Evolutionary conservation across 2,113 vertebrate species (phyloP), one percentile per base, ranked within the genome.

Genomic region (Semicossyphus pulcher): DNA sequence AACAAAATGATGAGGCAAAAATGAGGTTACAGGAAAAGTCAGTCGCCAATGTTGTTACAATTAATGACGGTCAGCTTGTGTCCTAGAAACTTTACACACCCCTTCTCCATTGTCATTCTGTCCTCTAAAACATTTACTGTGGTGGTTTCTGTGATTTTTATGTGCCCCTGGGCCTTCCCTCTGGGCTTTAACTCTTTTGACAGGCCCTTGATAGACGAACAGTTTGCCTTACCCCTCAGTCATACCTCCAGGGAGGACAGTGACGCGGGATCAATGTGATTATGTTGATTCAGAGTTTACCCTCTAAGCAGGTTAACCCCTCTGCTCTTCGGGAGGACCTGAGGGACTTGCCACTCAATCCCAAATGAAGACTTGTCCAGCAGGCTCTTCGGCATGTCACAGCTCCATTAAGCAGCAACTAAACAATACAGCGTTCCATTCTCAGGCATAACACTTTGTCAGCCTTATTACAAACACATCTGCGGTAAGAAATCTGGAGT

Each of bases 271-370:
- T 84, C 83, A 73, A 70, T 86, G 76, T 79, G 65, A 80, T 89
- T 81, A 76, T 82, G 75, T 81, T 86, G 78, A 80, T 84, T 85
- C 75, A 52, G 52, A 68, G 74, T 83, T 79, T 80, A 42, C 60
- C 60, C 79, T 75, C 61, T 67, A 63, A 86, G 85, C 84, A 85
- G 51, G 75, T 89, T 89, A 64, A 87, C 86, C 85, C 85, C 62
- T 71, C 21, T 67, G 84, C 80, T 79, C 85, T 59, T n/a, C n/a
- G n/a, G 6, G 7, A 0, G 31, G 51, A 76, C 83, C 81, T 58
- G 18, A 58, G 83, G 85, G 87, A 87, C 32, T 49, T 69, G 72
- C 74, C 83, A 79, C 62, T 88, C 59, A 65, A 62, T 72, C 67
- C 59, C 64, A 49, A 71, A 70, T 77, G 84, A 86, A 60, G 73